Base-by-base conservation (phyloP, 2,888 invertebrate species). In the Ernsta delagoae region DNA sequence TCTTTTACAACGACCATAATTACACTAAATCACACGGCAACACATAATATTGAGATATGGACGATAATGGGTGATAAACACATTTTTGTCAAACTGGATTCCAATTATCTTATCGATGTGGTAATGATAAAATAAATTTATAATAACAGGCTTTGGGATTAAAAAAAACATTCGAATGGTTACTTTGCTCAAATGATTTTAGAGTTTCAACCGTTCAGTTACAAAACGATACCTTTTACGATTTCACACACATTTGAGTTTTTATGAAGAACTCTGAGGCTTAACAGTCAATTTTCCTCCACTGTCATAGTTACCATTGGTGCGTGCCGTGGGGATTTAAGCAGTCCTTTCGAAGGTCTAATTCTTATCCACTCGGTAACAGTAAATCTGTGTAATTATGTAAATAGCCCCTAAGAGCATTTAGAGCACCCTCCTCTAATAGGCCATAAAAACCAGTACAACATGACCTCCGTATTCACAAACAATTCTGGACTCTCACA, bases 381-480 rank as follows among this genome's bases (percentile, higher is more conserved):
- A 6, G 48, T 48, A 12, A 48, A 5, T 48, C n/a, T n/a, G 12
- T 53, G 9, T 53, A 53, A 53, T 24, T 11, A 53, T 31, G 34
- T n/a, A 34, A 34, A 54, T 54, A 54, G 12, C 48, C 16, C 53
- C 53, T 41, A 67, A 67, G 43, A 39, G 60, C 54, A 43, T 61
- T 6, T 12, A 34, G 50, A 54, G 67, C 31, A 7, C 54, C 39
- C 34, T 53, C 60, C 6, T 36, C 4, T 36, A 60, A 54, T 66
- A 66, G 60, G 60, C 66, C 43, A 53, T 60, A 67, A 67, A 67
- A 61, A 61, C 54, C 54, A 7, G 61, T 16, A 45, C 39, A 57
- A 66, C 36, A 16, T 16, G 16, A 16, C 16, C 16, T 16, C 16
- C 16, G 16, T 16, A 16, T 16, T 16, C 16, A 16, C 2, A 31